Evolutionary conservation across 2,888 invertebrate genomes (phyloP), one percentile per base, ranked within the genome.

Genomic region (Cataglyphis altisquamis): DNA sequence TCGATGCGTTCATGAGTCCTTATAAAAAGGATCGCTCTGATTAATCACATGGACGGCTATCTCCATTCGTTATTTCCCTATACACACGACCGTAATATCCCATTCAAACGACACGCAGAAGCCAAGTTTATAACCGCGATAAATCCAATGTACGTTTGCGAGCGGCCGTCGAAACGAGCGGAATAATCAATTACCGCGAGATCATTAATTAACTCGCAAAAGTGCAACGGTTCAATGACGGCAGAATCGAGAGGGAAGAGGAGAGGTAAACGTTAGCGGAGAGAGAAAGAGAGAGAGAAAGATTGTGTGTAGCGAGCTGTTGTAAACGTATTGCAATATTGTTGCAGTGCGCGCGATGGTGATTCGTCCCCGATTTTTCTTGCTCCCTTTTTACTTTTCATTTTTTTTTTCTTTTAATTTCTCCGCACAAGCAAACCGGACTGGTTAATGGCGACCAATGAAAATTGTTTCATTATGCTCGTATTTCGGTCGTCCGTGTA

Each of bases 381-480:
- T 72, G 66, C 67, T 48, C 52, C 12, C 63, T 36, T 64, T 75
- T 60, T 82, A 25, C 25, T 1, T 52, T 5, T 12, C 8, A 25
- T 25, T 25, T 25, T 25, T 25, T 57, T 39, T 63, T 57, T 73
- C 78, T 73, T 86, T 84, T 78, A 62, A 78, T 86, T 39, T 52
- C 62, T 21, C 73, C 60, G 63, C 70, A 64, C 72, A 74, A 77
- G n/a, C 80, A 39, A 41, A 36, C 66, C 60, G 29, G 21, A 25
- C 63, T 48, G 75, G 83, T 86, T 87, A 87, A 89, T 87, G 89
- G 62, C 77, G 74, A 18, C 84, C 82, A 87, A 86, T 89, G 89
- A 86, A 88, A 88, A 89, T 86, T 81, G 88, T 88, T 89, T 89
- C 88, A 87, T 88, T 89, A 84, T 83, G 88, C 85, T 80, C 72